Percentiles rank a stretch among this genome's conserved stretches.
Conservation (phyloP, 2,888 invertebrate species). For the Drosophila robusta region DNA sequence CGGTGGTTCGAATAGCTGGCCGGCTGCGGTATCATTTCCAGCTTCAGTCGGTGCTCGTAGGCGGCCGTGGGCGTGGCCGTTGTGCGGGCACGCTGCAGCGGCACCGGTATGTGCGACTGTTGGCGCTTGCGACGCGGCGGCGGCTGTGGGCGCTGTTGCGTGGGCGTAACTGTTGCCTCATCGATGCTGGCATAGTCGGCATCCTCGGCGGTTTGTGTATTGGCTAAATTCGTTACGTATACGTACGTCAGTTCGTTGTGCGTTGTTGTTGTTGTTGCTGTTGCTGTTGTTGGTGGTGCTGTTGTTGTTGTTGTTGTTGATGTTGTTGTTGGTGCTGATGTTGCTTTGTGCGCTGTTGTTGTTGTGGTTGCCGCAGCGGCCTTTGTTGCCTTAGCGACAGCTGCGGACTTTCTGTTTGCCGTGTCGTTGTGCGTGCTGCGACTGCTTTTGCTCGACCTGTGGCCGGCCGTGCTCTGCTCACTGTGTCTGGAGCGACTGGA, state of each 20-base stretch:
- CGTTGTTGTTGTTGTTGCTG: constrained; percentile 47
- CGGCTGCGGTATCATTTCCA: constrained; percentile 72
- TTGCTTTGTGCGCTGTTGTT: constrained; percentile 51
- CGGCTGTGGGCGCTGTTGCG: constrained; percentile 56
- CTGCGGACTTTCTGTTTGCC: constrained; percentile 50
- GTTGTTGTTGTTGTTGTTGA: constrained; percentile 33
- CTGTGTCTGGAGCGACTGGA: constrained; percentile 81
- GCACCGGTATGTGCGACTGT: constrained; percentile 79
- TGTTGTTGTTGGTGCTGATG: constrained; percentile 42
- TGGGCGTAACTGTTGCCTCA: constrained; percentile 32
- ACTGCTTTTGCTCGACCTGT: constrained; percentile 51
- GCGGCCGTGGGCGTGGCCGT: constrained; percentile 58
- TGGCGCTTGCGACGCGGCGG: constrained; percentile 84
- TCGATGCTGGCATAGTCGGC: constrained; percentile 69
- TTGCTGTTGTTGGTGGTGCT: constrained; percentile 19
- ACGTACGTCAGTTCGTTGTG: constrained; percentile 85
- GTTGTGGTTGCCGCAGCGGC: constrained; percentile 48
- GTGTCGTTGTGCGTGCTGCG: constrained; percentile 50
- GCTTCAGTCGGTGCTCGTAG: constrained; percentile 75
- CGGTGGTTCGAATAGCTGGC: constrained; percentile 82
- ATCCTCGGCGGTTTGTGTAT: constrained; percentile 62
- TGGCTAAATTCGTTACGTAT: constrained; percentile 83
- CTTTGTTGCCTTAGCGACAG: constrained; percentile 31
- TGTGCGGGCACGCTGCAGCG: constrained; percentile 49
- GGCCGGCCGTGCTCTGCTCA: constrained; percentile 52